phyloP scores from a whole-genome alignment of 2,888 invertebrate species.

The Caenorhabditis japonica region DNA sequence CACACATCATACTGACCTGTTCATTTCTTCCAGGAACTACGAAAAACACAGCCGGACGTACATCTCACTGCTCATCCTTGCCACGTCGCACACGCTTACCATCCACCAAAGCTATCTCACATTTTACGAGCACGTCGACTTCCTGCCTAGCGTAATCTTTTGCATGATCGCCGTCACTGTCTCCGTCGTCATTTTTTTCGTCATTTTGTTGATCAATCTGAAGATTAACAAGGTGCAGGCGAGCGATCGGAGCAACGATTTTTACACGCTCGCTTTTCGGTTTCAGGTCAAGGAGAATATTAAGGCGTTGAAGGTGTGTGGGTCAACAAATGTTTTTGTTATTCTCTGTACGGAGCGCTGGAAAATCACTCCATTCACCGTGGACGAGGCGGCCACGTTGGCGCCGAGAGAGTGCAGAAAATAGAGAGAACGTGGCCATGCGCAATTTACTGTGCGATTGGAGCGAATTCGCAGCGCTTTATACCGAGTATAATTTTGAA shows the following conservation, averaged over 20 bases:
- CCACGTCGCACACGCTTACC: background rate
- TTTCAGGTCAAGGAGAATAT: constrained; percentile 48
- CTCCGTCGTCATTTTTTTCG: constrained; percentile 17
- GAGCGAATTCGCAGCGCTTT: too few relatives aligned
- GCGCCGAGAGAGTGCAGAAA: too few relatives aligned
- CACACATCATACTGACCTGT: background rate
- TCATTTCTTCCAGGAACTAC: constrained; percentile 15
- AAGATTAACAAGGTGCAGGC: constrained; percentile 15
- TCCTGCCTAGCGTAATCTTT: constrained; percentile 13
- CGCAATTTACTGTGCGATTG: too few relatives aligned
- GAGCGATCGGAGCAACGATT: background rate
- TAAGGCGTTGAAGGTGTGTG: constrained; percentile 22
- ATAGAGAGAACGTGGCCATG: background rate
- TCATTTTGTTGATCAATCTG: constrained; percentile 20
- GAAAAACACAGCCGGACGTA: constrained; percentile 19
- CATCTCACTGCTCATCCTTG: constrained; percentile 10
- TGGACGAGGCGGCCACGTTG: too few relatives aligned
- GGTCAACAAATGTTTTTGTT: background rate
- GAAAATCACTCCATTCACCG: too few relatives aligned
- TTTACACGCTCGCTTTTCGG: constrained; percentile 31
- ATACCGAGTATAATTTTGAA: too few relatives aligned
- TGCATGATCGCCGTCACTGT: constrained; percentile 12
- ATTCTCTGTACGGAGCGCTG: too few relatives aligned
- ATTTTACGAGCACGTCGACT: constrained; percentile 3
- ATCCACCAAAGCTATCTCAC: constrained; percentile 5